These are phyloP conservation scores for Holacanthus passer DNA, from an alignment of 2,113 vertebrate genomes.

Conservation along the genomic window DNA sequence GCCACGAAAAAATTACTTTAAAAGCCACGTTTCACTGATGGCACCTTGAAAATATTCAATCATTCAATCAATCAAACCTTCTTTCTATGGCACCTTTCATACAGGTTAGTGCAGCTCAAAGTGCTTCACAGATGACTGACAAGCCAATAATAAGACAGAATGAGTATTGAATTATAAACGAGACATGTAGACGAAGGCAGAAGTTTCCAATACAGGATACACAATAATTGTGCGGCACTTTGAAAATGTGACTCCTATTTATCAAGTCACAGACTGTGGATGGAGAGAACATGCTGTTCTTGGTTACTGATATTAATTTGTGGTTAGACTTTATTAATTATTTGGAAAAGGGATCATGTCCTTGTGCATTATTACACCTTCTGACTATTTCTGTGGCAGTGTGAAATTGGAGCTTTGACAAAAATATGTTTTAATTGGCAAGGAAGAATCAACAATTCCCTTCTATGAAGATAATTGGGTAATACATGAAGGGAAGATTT, in stretches of 20 bases:
- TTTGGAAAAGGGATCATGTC: neutral
- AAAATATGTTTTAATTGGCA: neutral
- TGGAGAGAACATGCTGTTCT: neutral
- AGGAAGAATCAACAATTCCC: neutral
- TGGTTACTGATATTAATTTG: neutral
- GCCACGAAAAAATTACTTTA: neutral
- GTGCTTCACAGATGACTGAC: too few species aligned
- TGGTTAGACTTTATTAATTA: neutral
- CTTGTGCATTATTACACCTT: neutral
- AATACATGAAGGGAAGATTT: neutral
- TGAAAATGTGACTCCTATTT: neutral
- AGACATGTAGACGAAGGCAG: too few species aligned
- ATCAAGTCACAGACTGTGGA: neutral
- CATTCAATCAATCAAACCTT: too few species aligned
- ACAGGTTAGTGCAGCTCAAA: too few species aligned
- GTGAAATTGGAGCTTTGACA: too few species aligned
- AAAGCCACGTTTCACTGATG: neutral
- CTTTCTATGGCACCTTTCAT: too few species aligned
- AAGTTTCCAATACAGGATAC: neutral
- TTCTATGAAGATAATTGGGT: neutral
- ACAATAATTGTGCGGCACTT: neutral
- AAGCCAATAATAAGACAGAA: too few species aligned
- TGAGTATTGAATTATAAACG: too few species aligned
- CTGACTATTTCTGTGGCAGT: neutral
- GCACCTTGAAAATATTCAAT: neutral